These are phyloP conservation scores for Eidolon helvum DNA, from an alignment of 2,113 vertebrate species.

Conservation along the genomic window DNA sequence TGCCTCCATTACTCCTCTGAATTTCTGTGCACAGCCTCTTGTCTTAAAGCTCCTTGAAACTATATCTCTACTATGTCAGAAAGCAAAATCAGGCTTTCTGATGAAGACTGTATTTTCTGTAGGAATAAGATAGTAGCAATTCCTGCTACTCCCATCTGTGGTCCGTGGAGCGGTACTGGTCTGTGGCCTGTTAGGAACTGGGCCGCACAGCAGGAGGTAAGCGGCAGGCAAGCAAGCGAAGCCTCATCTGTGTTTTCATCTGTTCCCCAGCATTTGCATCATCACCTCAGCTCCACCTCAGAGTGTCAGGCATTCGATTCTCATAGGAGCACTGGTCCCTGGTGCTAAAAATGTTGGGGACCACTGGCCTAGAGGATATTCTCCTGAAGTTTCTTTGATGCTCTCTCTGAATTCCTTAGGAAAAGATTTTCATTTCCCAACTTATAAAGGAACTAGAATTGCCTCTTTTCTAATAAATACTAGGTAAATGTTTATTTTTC, in stretches of 20 bases:
- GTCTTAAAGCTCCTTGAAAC: constrained; percentile 39
- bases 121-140: not conserved
- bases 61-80: not conserved
- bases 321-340: too few relatives aligned
- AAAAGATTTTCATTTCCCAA: not conserved
- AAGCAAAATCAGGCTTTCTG: not conserved
- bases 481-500: constrained; percentile 10
- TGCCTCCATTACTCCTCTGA: not conserved
- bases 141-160: not conserved
- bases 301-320: too few relatives aligned
- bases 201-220: too few relatives aligned
- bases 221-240: too few relatives aligned
- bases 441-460: not conserved
- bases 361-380: not conserved
- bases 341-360: too few relatives aligned
- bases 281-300: too few relatives aligned
- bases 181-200: too few relatives aligned
- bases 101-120: not conserved
- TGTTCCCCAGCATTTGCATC: too few relatives aligned
- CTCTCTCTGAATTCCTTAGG: not conserved
- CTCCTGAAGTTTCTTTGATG: not conserved
- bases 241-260: too few relatives aligned
- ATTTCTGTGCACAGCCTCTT: not conserved
- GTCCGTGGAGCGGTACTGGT: too few relatives aligned
- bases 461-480: not conserved